Percentiles rank a stretch among this genome's conserved stretches.
Conservation (phyloP, 2,888 invertebrate species). For the Tethea ocularis region DNA sequence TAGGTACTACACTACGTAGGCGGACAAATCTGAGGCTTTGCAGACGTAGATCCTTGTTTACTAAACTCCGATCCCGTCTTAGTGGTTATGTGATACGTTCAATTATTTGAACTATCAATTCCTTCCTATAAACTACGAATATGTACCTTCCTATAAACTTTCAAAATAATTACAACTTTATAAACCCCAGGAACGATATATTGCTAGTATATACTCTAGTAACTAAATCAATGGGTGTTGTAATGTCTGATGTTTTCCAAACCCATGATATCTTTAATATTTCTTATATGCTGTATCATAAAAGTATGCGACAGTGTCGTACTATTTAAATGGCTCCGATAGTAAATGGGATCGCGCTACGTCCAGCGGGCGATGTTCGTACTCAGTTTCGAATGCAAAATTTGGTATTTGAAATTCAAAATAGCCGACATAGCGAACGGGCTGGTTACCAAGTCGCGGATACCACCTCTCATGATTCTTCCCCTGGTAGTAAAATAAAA, state of each 20-base stretch:
- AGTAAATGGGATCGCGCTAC: slow-evolving; percentile 49
- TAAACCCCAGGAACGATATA: background rate
- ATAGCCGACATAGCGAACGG: slow-evolving; percentile 60
- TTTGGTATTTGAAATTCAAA: slow-evolving; percentile 81
- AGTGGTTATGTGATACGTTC: slow-evolving; percentile 10
- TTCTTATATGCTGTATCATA: background rate
- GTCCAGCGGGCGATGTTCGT: slow-evolving; percentile 57
- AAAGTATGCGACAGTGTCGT: slow-evolving; percentile 32
- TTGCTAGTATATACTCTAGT: background rate
- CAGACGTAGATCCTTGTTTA: slow-evolving; percentile 5
- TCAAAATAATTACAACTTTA: background rate
- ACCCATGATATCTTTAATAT: background rate
- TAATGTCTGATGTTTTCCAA: no score
- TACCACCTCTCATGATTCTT: slow-evolving; percentile 67
- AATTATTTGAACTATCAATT: slow-evolving; percentile 6
- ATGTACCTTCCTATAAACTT: background rate
- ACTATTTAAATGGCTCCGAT: slow-evolving; percentile 44
- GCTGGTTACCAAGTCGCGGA: slow-evolving; percentile 51
- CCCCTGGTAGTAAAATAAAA: slow-evolving; percentile 64
- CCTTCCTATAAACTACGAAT: no score
- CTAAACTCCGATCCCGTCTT: background rate
- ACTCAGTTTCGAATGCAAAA: slow-evolving; percentile 78
- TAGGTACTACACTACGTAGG: background rate
- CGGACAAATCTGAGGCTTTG: background rate
- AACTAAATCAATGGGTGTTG: no score